A percentile compares a stretch with the other conserved stretches of the same genome.
Conservation (phyloP, 2,797 vertebrate species). For the Scomberomorus guttatus region DNA sequence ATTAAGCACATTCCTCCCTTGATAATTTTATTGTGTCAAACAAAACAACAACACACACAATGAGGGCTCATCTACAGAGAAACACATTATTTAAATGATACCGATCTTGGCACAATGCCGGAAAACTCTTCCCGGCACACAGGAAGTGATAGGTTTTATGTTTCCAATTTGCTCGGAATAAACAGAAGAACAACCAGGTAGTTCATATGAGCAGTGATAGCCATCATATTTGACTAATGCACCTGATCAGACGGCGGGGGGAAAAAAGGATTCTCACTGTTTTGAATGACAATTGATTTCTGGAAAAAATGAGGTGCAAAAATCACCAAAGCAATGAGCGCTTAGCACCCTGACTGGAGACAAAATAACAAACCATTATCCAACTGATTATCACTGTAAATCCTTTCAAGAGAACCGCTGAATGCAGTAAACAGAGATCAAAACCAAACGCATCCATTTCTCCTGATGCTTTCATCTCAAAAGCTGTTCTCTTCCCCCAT, state of each 20-base stretch:
- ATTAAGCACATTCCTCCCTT: not conserved
- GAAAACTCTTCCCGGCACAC: not conserved
- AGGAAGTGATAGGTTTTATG: not conserved
- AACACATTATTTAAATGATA: conserved; percentile 14
- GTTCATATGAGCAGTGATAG: conserved; percentile 20
- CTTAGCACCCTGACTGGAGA: conserved; percentile 29
- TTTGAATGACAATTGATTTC: conserved; percentile 57
- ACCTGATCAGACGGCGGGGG: conserved; percentile 20
- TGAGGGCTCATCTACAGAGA: conserved; percentile 37
- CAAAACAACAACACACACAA: conserved; percentile 37
- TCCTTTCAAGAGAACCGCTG: conserved; percentile 48
- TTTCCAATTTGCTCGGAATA: conserved; percentile 2
- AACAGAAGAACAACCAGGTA: not conserved
- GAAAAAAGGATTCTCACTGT: not conserved
- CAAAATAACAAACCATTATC: conserved; percentile 63
- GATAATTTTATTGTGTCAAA: conserved; percentile 33
- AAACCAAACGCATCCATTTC: conserved; percentile 57
- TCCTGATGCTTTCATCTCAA: conserved; percentile 58
- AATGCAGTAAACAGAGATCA: conserved; percentile 67
- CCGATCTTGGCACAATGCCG: not conserved
- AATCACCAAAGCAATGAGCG: conserved; percentile 38
- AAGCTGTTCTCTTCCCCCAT: conserved; percentile 39
- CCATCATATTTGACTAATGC: conserved; percentile 12
- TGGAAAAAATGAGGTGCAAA: conserved; percentile 11
- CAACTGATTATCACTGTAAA: conserved; percentile 67